These are phyloP conservation scores for Tachysurus fulvidraco DNA, from an alignment of 2,113 vertebrate genomes.

Conservation along the genomic window DNA sequence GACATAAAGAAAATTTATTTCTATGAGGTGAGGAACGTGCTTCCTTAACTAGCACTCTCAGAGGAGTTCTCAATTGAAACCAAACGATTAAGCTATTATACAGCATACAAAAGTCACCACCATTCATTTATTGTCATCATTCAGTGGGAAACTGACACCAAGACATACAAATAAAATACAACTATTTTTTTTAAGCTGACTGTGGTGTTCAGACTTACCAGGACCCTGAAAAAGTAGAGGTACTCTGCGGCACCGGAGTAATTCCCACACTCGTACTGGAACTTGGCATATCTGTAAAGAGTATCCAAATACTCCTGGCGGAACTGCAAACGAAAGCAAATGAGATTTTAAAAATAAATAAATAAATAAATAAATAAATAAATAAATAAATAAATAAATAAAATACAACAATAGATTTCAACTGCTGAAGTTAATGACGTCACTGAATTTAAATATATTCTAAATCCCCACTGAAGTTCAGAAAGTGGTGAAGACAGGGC, in stretches of 20 bases:
- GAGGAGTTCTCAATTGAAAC: conserved; percentile 34
- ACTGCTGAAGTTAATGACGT: not conserved
- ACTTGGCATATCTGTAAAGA: conserved; percentile 95
- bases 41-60: conserved; percentile 32
- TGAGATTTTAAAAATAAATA: not conserved
- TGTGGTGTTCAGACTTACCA: conserved; percentile 80
- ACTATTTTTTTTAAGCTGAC: not conserved
- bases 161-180: not conserved
- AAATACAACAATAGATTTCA: not conserved
- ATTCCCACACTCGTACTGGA: conserved; percentile 98
- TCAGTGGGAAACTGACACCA: not conserved
- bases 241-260: conserved; percentile 97
- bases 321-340: conserved; percentile 75
- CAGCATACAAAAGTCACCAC: not conserved
- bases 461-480: not conserved
- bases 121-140: not conserved
- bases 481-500: conserved; percentile 18
- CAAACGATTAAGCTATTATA: conserved; percentile 39
- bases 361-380: not conserved
- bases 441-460: not conserved
- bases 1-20: conserved; percentile 52
- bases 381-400: not conserved
- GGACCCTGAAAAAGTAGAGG: conserved; percentile 95
- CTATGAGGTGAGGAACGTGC: conserved; percentile 4
- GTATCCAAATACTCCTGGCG: conserved; percentile 97